Percentiles rank a stretch among this genome's conserved stretches.
Conservation (phyloP, 1,140 invertebrate species). For the Antheraea pernyi region DNA sequence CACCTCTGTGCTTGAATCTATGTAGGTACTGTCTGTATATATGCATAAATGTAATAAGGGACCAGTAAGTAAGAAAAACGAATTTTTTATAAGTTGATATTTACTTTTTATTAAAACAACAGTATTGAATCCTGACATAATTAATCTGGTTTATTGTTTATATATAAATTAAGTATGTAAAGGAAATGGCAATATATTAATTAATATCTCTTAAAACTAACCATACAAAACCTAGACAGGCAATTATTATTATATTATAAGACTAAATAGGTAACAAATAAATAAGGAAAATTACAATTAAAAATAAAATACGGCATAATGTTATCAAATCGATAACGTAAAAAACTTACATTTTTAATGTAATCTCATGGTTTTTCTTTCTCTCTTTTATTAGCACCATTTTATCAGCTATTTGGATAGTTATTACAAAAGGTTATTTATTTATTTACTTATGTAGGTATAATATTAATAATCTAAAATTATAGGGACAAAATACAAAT, state of each 20-base stretch:
- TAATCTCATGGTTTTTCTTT: constrained; percentile 46
- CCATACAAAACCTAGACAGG: not conserved
- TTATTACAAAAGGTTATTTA: not conserved
- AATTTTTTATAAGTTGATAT: too few species aligned
- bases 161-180: constrained; percentile 7
- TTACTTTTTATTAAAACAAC: too few species aligned
- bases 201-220: constrained; percentile 15
- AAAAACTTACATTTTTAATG: not conserved
- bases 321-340: not conserved
- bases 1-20: too few species aligned
- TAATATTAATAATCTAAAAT: not conserved
- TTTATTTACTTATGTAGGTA: not conserved
- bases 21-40: too few species aligned
- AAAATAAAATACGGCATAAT: not conserved
- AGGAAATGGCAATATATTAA: constrained; percentile 14
- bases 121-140: too few species aligned
- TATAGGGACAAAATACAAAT: not conserved
- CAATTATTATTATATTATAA: too few species aligned
- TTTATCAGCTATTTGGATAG: constrained; percentile 41
- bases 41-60: too few species aligned
- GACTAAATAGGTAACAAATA: too few species aligned
- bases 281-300: too few species aligned
- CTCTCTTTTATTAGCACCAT: constrained; percentile 54
- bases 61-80: too few species aligned
- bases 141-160: not conserved